Evolutionary conservation across 2,888 invertebrate genomes (phyloP).

Genomic region (Campoletis raptor): DNA sequence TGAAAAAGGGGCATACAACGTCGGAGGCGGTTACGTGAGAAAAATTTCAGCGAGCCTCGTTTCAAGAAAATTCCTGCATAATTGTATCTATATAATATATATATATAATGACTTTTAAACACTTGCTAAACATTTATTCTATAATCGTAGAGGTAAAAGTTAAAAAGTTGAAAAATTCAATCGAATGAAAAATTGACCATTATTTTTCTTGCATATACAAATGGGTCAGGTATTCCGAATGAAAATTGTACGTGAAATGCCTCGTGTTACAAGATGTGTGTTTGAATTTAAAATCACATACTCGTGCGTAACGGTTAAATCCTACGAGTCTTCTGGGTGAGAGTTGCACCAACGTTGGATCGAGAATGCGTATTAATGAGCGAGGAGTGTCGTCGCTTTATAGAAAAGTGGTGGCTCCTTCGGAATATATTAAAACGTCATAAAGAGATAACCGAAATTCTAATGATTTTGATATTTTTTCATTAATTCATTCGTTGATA

Average conservation of each 20-base stretch:
- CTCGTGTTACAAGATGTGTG: not conserved
- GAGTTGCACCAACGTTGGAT: conserved; percentile 19
- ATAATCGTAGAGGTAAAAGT: too few species aligned
- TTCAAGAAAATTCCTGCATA: conserved; percentile 13
- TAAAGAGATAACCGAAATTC: too few species aligned
- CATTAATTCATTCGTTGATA: not conserved
- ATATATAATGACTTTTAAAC: too few species aligned
- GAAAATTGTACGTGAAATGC: not conserved
- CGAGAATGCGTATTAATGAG: conserved; percentile 53
- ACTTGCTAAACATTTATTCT: too few species aligned
- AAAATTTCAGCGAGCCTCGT: conserved; percentile 31
- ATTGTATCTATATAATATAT: not conserved
- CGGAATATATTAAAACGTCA: conserved; percentile 76
- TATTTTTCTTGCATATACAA: too few species aligned
- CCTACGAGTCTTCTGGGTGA: conserved; percentile 16
- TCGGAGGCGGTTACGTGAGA: conserved; percentile 35
- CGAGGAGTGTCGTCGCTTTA: conserved; percentile 70
- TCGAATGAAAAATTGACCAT: too few species aligned
- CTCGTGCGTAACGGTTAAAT: conserved; percentile 56
- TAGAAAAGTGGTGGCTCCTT: conserved; percentile 72
- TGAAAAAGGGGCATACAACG: not conserved
- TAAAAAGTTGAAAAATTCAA: too few species aligned
- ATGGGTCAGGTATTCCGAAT: not conserved
- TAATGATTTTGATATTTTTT: too few species aligned
- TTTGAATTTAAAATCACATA: conserved; percentile 58